Evolutionary conservation across 2,888 invertebrate genomes (phyloP), one percentile per base, ranked within the genome.

Genomic region (Idaea aversata): DNA sequence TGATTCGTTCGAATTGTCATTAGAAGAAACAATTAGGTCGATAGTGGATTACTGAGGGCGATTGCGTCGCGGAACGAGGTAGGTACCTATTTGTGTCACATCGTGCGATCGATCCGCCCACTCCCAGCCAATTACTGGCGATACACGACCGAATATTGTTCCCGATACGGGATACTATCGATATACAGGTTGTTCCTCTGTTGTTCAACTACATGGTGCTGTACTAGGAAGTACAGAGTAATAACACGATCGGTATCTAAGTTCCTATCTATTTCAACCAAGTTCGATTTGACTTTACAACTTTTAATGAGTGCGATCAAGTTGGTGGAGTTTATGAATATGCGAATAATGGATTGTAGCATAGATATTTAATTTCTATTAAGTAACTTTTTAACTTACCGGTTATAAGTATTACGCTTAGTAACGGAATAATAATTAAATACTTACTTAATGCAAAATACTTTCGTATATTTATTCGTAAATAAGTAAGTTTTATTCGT

Each of bases 1-100:
- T 86, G 83, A 82, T 85, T 81, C 80, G 73, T 79, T 77, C 80
- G 81, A 83, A 83, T 83, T 81, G 85, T 86, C 84, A 86, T 87
- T 87, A 87, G 85, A 86, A 86, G 87, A 86, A 90, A 86, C 88
- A 89, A 91, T 91, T 91, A 88, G 86, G 86, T 87, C 83, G 87
- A 85, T 86, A 84, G 87, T 88, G 85, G 88, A 88, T 91, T 88
- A 88, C 84, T 77, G 83, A 80, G 84, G 82, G 85, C 85, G 87
- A 87, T 86, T 87, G 88, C 84, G 86, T 82, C 81, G 84, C 82
- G 80, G 85, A 87, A 87, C 86, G 86, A 84, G 84, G 87, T 87
- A 47, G 47, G 47, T 47, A 36, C 10, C 36, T 36, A 88, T 88
- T 89, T 86, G 88, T 89, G 88, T 90, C 87, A 88, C 88, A 86